Evolutionary conservation across 2,797 vertebrate species (phyloP).

Genomic region (Yasuhikotakia modesta): DNA sequence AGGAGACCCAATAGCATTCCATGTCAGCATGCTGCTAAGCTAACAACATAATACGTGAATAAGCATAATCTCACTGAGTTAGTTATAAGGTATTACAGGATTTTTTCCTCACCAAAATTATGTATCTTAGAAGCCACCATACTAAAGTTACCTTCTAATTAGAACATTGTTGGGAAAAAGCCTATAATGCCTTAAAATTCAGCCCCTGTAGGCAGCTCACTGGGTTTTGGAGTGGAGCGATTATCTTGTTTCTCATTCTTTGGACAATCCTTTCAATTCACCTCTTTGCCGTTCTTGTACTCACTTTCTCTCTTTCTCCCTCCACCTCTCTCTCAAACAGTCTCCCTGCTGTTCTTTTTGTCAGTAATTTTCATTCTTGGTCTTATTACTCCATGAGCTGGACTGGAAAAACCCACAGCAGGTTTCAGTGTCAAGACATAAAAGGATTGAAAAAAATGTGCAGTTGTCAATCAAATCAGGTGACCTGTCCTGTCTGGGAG

Average conservation of each 20-base stretch:
- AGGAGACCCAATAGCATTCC: too few relatives aligned
- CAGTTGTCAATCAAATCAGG: slow-evolving; percentile 59
- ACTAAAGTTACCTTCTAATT: background rate
- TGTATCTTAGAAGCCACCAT: background rate
- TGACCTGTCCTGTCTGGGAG: slow-evolving; percentile 42
- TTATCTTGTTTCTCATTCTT: background rate
- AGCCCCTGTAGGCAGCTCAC: background rate
- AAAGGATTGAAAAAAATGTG: slow-evolving; percentile 50
- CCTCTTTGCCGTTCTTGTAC: background rate
- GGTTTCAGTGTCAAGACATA: slow-evolving; percentile 21
- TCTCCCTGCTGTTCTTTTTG: slow-evolving; percentile 12
- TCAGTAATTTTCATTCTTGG: background rate
- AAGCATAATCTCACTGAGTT: background rate
- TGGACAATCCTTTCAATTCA: too few relatives aligned
- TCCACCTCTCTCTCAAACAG: background rate
- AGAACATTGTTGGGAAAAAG: background rate
- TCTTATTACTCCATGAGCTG: slow-evolving; percentile 35
- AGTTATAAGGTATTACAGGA: background rate
- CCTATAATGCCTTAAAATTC: background rate
- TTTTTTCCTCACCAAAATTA: background rate
- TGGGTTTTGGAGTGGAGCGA: background rate
- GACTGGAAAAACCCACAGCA: slow-evolving; percentile 51
- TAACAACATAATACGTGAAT: too few relatives aligned
- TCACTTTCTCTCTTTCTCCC: background rate
- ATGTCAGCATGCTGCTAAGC: too few relatives aligned